These are phyloP conservation scores for Melinaea marsaeus DNA, from an alignment of 2,888 invertebrate species.

Conservation along the genomic window DNA sequence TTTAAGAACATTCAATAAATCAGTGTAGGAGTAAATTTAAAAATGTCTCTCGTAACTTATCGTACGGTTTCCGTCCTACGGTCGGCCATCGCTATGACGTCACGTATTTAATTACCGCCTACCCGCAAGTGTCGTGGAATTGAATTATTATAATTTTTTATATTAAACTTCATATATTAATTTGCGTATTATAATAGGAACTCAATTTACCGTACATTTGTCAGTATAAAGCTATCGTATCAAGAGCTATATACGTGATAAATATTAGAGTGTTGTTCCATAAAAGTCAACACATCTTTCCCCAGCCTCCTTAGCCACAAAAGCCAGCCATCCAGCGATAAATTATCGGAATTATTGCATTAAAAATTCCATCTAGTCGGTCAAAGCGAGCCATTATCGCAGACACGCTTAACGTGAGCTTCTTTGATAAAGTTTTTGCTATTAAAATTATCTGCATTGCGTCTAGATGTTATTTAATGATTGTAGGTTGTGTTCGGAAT, in stretches of 20 bases:
- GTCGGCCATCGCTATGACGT: conserved; percentile 56
- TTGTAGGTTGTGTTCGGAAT: not conserved
- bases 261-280: not conserved
- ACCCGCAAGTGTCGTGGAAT: conserved; percentile 26
- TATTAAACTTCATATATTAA: no score
- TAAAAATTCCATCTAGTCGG: conserved; percentile 85
- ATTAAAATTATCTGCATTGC: conserved; percentile 8
- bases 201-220: no score
- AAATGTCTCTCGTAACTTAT: no score
- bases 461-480: conserved; percentile 6
- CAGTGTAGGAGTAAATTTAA: no score
- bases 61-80: not conserved
- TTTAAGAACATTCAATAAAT: no score
- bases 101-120: conserved; percentile 72
- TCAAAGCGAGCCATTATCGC: conserved; percentile 80
- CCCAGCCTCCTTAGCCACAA: conserved; percentile 57
- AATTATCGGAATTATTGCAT: conserved; percentile 84
- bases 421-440: conserved; percentile 4
- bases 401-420: conserved; percentile 41
- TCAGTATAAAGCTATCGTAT: not conserved
- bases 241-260: not conserved
- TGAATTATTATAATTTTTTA: conserved; percentile 6
- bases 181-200: no score
- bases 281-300: conserved; percentile 70
- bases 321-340: conserved; percentile 75